Percentiles rank a stretch among this genome's conserved stretches.
phyloP scores from a whole-genome alignment of 2,888 invertebrate species.

The Disparrhopalites patrizii region DNA sequence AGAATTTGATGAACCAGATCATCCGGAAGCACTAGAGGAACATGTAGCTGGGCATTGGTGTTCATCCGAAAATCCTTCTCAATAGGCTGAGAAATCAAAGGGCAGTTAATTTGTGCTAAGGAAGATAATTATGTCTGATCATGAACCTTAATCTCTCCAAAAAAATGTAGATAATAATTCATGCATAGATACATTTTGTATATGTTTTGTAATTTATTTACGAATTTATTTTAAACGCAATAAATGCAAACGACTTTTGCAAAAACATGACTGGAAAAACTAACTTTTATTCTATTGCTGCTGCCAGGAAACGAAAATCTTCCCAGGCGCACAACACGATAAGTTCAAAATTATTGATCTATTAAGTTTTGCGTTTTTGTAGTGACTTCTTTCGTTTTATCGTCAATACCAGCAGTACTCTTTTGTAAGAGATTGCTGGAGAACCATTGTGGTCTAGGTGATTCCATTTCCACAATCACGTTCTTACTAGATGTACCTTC shows the following conservation, averaged over 20 bases:
- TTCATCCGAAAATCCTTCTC: slow-evolving; percentile 24
- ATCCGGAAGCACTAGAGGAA: slow-evolving; percentile 46
- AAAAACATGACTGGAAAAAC: too few relatives aligned
- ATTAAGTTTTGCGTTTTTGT: slow-evolving; percentile 34
- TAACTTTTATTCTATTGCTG: too few relatives aligned
- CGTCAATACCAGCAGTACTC: slow-evolving; percentile 63
- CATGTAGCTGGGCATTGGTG: slow-evolving; percentile 48
- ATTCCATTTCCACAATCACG: slow-evolving; percentile 78
- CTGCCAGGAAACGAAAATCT: too few relatives aligned
- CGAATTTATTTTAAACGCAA: too few relatives aligned
- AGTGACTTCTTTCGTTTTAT: slow-evolving; percentile 33
- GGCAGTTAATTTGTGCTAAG: background rate
- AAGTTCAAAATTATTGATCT: too few relatives aligned
- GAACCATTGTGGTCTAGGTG: slow-evolving; percentile 83
- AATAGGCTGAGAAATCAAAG: too few relatives aligned
- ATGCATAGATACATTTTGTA: background rate
- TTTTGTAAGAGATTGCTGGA: slow-evolving; percentile 76
- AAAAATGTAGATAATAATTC: too few relatives aligned
- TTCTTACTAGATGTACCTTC: slow-evolving; percentile 55
- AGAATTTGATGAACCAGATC: slow-evolving; percentile 45
- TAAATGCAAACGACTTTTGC: too few relatives aligned
- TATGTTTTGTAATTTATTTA: too few relatives aligned
- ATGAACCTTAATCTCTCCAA: too few relatives aligned
- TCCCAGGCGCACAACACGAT: too few relatives aligned
- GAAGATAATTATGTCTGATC: too few relatives aligned